These are phyloP conservation scores for Forbesichthys papilliferus DNA, from an alignment of 2,113 vertebrate species.

Conservation along the genomic window DNA sequence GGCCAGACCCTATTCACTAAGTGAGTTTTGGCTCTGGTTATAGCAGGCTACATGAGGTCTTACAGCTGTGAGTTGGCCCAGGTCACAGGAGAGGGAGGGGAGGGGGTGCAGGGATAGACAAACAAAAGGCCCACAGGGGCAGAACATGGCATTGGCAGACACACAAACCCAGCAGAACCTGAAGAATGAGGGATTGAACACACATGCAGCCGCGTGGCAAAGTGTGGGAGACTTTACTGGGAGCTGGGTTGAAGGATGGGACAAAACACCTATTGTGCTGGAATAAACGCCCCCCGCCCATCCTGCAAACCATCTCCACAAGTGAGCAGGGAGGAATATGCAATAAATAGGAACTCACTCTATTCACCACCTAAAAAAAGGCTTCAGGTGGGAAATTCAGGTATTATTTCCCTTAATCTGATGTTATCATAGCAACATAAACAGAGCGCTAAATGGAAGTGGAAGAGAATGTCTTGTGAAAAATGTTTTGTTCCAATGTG, in stretches of 20 bases:
- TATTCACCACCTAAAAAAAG: too few species aligned
- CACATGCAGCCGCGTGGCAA: not conserved
- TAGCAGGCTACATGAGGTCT: too few species aligned
- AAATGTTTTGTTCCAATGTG: too few species aligned
- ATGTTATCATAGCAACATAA: too few species aligned
- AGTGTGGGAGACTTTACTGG: not conserved
- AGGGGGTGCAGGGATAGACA: constrained; percentile 1
- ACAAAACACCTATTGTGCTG: constrained; percentile 2
- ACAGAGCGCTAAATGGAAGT: too few species aligned
- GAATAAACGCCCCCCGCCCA: not conserved
- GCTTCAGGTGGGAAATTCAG: not conserved
- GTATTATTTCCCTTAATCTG: too few species aligned
- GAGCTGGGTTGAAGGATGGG: not conserved
- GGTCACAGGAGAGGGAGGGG: constrained; percentile 15
- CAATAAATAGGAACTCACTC: too few species aligned
- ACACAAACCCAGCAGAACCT: constrained; percentile 9
- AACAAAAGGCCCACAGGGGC: constrained; percentile 19
- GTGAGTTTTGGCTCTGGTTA: too few species aligned
- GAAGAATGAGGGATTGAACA: not conserved
- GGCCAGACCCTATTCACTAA: too few species aligned
- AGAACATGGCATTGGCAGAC: constrained; percentile 16
- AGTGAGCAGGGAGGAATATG: not conserved
- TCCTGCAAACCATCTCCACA: not conserved
- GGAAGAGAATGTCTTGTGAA: too few species aligned
- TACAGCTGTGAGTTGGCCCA: constrained; percentile 2